Conservation (phyloP, 2,797 vertebrate genomes). For the Dipus sagitta region DNA sequence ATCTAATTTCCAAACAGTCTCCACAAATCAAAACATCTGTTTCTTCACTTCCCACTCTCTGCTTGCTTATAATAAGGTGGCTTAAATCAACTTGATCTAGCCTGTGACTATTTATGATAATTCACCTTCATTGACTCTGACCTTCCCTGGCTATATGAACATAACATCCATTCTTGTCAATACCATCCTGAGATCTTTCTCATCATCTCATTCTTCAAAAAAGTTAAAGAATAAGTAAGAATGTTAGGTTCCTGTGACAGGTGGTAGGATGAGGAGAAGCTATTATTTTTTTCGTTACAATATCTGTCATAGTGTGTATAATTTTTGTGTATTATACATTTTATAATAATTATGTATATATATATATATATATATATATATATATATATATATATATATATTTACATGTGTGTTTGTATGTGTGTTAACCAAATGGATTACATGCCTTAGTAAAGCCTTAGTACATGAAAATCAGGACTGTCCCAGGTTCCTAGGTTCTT, state of each 20-base stretch:
- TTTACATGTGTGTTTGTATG: neutral
- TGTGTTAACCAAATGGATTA: neutral
- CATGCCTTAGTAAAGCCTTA: neutral
- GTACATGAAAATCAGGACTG: neutral
- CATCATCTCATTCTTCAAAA: neutral
- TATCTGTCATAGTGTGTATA: neutral
- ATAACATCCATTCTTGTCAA: neutral
- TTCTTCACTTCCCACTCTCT: neutral
- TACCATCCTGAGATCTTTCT: neutral
- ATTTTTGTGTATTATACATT: too few relatives aligned
- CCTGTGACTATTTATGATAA: neutral
- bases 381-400: too few relatives aligned
- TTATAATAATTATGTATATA: too few relatives aligned
- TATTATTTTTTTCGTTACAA: neutral
- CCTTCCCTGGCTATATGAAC: neutral
- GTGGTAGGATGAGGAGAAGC: neutral
- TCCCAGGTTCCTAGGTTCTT: neutral
- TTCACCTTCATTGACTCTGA: neutral
- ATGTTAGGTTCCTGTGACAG: neutral
- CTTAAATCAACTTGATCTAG: neutral
- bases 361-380: too few relatives aligned
- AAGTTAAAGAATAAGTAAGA: neutral
- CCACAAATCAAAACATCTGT: conserved; percentile 7
- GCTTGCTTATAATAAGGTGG: neutral
- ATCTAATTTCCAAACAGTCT: neutral